phyloP scores from a whole-genome alignment of 2,113 vertebrate genomes.

The Cranoglanis bouderius region DNA sequence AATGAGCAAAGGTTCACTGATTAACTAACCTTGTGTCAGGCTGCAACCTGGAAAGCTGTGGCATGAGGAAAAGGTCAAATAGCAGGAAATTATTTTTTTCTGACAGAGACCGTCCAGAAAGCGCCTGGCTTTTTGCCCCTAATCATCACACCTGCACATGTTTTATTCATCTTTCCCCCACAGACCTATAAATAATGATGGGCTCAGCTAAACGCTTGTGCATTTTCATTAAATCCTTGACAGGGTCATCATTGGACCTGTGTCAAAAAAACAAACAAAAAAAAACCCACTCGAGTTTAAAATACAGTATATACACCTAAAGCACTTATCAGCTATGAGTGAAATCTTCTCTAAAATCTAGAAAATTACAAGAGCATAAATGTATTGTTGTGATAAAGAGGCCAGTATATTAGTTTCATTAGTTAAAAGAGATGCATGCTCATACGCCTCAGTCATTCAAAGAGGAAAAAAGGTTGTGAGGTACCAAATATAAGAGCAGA shows the following conservation, averaged over 20 bases:
- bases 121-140: conserved; percentile 40
- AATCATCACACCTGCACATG: conserved; percentile 62
- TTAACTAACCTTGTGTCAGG: conserved; percentile 41
- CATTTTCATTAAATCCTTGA: conserved; percentile 56
- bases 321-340: background rate
- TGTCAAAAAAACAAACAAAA: conserved; percentile 27
- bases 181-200: conserved; percentile 53
- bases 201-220: conserved; percentile 49
- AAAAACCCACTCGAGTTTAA: conserved; percentile 20
- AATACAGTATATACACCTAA: background rate
- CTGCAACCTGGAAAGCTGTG: background rate
- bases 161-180: conserved; percentile 60
- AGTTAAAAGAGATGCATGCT: background rate
- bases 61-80: conserved; percentile 38
- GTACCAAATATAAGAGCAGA: background rate
- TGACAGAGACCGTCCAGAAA: conserved; percentile 41
- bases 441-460: background rate
- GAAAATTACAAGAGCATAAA: background rate
- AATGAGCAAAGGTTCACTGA: conserved; percentile 30
- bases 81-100: conserved; percentile 28
- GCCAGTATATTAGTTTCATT: background rate
- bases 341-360: too few species aligned
- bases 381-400: background rate
- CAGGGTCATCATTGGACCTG: conserved; percentile 50
- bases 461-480: background rate